Percentiles rank a stretch among this genome's conserved stretches.
Conservation (phyloP, 2,797 vertebrate genomes). For the Pangasius mekongensis region DNA sequence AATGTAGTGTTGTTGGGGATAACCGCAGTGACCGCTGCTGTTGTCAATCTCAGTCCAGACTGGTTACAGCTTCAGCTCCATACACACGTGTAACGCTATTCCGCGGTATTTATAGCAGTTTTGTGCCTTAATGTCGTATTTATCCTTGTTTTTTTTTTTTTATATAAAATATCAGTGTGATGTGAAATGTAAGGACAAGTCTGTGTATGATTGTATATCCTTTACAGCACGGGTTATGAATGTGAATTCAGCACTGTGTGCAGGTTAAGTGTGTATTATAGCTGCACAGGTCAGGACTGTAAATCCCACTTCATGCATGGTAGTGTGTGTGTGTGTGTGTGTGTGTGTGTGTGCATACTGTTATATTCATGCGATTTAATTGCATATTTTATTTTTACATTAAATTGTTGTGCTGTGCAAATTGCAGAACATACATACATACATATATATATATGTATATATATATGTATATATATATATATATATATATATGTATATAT, state of each 20-base stretch:
- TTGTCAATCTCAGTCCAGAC: constrained; percentile 53
- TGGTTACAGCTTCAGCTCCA: neutral
- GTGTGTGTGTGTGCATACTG: too few relatives aligned
- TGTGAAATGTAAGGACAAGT: neutral
- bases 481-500: too few relatives aligned
- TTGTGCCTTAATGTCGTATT: neutral
- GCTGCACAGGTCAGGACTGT: neutral
- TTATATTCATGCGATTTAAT: too few relatives aligned
- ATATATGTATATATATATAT: too few relatives aligned
- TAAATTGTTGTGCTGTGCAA: too few relatives aligned
- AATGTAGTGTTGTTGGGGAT: neutral
- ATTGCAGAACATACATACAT: too few relatives aligned
- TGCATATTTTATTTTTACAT: too few relatives aligned
- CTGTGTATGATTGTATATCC: neutral
- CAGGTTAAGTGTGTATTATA: neutral
- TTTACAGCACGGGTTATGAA: neutral
- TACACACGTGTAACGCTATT: neutral
- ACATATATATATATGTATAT: too few relatives aligned
- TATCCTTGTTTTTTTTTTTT: neutral
- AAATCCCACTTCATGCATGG: too few relatives aligned
- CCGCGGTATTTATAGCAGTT: constrained; percentile 2
- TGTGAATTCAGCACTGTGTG: neutral
- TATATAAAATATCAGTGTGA: neutral
- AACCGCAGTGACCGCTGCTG: constrained; percentile 51
- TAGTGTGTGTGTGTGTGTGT: too few relatives aligned